Conservation (phyloP, 2,888 invertebrate species). For the Tetragnatha montana region DNA sequence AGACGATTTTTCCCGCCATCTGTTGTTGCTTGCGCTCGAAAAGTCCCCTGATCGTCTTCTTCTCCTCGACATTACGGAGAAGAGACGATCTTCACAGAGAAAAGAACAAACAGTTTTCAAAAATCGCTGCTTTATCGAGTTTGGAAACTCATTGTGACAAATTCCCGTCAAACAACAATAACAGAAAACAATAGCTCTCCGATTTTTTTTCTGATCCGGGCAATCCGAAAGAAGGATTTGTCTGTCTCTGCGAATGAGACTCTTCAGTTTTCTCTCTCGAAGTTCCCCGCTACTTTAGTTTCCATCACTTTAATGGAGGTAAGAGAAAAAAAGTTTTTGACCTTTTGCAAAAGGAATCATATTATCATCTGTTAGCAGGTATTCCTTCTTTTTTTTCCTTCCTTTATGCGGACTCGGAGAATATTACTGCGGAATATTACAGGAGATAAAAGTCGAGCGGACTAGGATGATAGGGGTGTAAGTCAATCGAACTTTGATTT, state of each 20-base stretch:
- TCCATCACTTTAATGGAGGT: constrained; percentile 64
- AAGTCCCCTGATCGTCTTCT: neutral
- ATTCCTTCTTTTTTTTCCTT: constrained; percentile 1
- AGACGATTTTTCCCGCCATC: neutral
- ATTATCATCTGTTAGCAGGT: constrained; percentile 54
- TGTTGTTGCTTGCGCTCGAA: neutral
- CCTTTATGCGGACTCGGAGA: neutral
- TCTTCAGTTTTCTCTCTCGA: constrained; percentile 39
- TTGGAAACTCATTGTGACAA: constrained; percentile 62
- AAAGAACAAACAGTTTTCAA: constrained; percentile 28
- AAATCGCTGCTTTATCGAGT: constrained; percentile 60
- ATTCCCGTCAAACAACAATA: constrained; percentile 40
- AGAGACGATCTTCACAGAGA: neutral
- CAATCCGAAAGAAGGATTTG: constrained; percentile 28
- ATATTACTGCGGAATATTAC: neutral
- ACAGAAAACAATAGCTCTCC: constrained; percentile 51
- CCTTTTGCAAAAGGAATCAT: constrained; percentile 27
- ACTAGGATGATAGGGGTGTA: too few relatives aligned
- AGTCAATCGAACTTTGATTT: too few relatives aligned
- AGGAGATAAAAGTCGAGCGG: neutral
- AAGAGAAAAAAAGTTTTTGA: constrained; percentile 33
- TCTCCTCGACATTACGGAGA: neutral
- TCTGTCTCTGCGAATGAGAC: constrained; percentile 49
- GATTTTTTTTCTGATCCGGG: neutral
- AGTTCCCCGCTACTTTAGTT: constrained; percentile 36